A percentile compares a stretch with the other conserved stretches of the same genome.
Evolutionary conservation across 2,888 invertebrate species (phyloP).

Genomic region (Melieria picta): DNA sequence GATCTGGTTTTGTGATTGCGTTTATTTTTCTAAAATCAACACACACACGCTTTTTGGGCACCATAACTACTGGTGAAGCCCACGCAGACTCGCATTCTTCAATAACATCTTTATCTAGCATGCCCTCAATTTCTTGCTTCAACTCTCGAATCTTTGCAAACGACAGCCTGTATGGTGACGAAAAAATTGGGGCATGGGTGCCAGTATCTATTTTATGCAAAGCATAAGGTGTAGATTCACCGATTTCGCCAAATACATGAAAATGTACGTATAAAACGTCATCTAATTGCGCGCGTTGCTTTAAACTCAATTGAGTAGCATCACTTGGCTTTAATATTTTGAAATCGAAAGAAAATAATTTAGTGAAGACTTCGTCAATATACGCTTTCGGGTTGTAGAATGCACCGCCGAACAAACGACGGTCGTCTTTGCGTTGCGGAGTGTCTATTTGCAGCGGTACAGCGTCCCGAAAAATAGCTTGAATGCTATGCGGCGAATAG

Average conservation of each 20-base stretch:
- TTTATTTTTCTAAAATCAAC: constrained; percentile 10
- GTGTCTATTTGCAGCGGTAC: background rate
- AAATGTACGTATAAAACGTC: constrained; percentile 15
- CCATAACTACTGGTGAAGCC: constrained; percentile 38
- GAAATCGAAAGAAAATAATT: constrained; percentile 4
- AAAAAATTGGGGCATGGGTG: constrained; percentile 52
- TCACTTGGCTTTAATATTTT: constrained; percentile 13
- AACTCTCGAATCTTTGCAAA: constrained; percentile 38
- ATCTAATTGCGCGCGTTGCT: constrained; percentile 21
- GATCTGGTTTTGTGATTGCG: constrained; percentile 3
- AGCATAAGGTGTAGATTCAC: constrained; percentile 26
- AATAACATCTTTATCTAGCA: constrained; percentile 54
- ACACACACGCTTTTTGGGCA: constrained; percentile 25
- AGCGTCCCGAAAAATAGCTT: constrained; percentile 7
- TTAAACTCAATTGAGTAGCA: constrained; percentile 4
- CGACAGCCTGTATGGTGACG: constrained; percentile 37
- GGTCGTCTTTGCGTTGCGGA: background rate
- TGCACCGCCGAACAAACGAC: background rate
- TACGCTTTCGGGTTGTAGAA: background rate
- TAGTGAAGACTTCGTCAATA: too few species aligned
- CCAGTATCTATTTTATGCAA: constrained; percentile 53
- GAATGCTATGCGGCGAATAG: constrained; percentile 2
- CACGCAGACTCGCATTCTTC: constrained; percentile 61
- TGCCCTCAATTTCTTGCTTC: constrained; percentile 28
- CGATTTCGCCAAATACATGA: constrained; percentile 9